Evolutionary conservation across 1,140 invertebrate species (phyloP), one percentile per base, ranked within the genome.

Genomic region (Drosophila micromelanica): DNA sequence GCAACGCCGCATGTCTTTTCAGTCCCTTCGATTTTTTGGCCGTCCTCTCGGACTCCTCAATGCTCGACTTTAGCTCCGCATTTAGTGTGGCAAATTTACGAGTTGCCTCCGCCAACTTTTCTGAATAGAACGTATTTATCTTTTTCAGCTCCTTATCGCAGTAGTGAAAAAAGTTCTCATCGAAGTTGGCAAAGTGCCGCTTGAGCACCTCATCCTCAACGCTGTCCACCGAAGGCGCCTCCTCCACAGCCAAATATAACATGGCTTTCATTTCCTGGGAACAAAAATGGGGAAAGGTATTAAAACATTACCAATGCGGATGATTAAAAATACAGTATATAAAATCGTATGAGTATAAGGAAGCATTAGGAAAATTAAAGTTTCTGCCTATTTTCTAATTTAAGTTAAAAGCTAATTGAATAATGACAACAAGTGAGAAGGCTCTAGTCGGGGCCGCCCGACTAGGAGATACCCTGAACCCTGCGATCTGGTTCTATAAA

Each of bases 121-220:
- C 98, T 91, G 97, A 97, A 93, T 98, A 99, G 93, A 99, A 99
- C 57, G 97, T 99, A 86, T 98, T 99, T 46, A 99, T 99, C 94
- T 99, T 99, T 70, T 97, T 96, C 9, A 99, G 93, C 93, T 99
- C 98, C 92, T 98, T 97, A 92, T 99, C 98, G 93, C 97, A 98
- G 84, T 96, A 98, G 80, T 96, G 96, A 91, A 99, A 98, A 93
- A 99, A 99, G 64, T 97, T 95, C 92, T 99, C 98, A 93, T 99
- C 98, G 93, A 99, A 99, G 76, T 97, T 97, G 1, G 97, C 97
- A 94, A 97, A 98, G 90, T 98, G 98, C 73, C 98, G 93, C 27
- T 96, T 96, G 45, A 98, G 93, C 23, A 97, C 95, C 91, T 97
- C 96, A n/a, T 95, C 95, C 84, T 98, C 97, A 3, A 97, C 96